Percentiles rank a stretch among this genome's conserved stretches.
Conservation (phyloP, 1,140 invertebrate species). For the Thereuonema tuberculata region DNA sequence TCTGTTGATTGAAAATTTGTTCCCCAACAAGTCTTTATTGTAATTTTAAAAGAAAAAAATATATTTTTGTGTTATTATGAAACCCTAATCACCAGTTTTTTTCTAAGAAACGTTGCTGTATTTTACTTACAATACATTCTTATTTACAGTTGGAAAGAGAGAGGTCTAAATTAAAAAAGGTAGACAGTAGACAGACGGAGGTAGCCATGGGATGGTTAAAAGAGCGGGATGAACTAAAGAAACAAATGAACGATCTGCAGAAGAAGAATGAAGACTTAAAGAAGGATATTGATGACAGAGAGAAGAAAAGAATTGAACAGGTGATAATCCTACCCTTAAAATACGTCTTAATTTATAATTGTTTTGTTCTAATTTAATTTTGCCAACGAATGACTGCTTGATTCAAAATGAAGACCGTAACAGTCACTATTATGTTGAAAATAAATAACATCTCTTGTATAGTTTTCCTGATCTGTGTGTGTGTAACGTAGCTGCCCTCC, state of each 20-base stretch:
- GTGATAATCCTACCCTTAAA: constrained; percentile 31
- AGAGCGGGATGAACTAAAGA: constrained; percentile 26
- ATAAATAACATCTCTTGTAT: too few relatives aligned
- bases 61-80: too few relatives aligned
- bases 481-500: too few relatives aligned
- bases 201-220: constrained; percentile 21
- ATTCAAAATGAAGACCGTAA: too few relatives aligned
- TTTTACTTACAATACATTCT: too few relatives aligned
- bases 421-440: too few relatives aligned
- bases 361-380: constrained; percentile 3
- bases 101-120: background rate
- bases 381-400: too few relatives aligned
- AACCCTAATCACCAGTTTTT: too few relatives aligned
- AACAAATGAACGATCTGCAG: constrained; percentile 33
- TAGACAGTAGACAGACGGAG: constrained; percentile 42
- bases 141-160: constrained; percentile 40
- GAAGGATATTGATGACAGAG: constrained; percentile 40
- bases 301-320: constrained; percentile 42
- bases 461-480: too few relatives aligned
- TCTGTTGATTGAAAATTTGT: too few relatives aligned
- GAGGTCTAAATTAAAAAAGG: constrained; percentile 38
- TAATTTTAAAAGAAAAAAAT: too few relatives aligned
- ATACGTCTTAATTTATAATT: constrained; percentile 12
- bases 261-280: constrained; percentile 41
- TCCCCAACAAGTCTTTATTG: too few relatives aligned